Percentiles rank a stretch among this genome's conserved stretches.
Conservation (phyloP, 2,797 vertebrate species). For the Esox masquinongy region DNA sequence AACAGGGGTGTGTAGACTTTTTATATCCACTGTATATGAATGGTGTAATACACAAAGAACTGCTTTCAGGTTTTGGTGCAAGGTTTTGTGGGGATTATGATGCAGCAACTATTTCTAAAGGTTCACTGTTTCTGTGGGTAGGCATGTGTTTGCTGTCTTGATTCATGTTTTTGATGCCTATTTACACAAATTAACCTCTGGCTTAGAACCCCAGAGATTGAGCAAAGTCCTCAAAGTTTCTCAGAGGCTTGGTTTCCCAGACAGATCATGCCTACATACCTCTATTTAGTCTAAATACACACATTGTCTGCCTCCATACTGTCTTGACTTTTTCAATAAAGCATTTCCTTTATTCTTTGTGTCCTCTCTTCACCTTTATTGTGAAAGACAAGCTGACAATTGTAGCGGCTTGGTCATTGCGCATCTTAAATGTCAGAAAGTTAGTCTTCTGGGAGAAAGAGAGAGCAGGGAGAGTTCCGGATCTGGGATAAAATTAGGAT, state of each 20-base stretch:
- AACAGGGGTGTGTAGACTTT: too few relatives aligned
- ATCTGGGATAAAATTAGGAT: conserved; percentile 49
- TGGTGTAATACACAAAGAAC: too few relatives aligned
- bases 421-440: conserved; percentile 5
- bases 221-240: background rate
- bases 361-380: background rate
- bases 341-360: background rate
- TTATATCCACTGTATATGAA: too few relatives aligned
- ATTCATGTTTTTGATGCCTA: background rate
- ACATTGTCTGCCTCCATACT: background rate
- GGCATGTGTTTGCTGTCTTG: background rate
- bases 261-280: background rate
- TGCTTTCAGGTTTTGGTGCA: too few relatives aligned
- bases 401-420: conserved; percentile 9
- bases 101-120: too few relatives aligned
- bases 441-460: conserved; percentile 32
- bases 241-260: background rate
- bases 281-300: background rate
- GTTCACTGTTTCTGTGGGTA: background rate
- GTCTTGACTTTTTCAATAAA: background rate
- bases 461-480: conserved; percentile 34
- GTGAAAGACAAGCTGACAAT: background rate
- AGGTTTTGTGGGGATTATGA: too few relatives aligned
- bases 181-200: background rate
- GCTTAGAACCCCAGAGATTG: background rate